phyloP scores from a whole-genome alignment of 2,888 invertebrate genomes.

The Chloroclysta siterata region DNA sequence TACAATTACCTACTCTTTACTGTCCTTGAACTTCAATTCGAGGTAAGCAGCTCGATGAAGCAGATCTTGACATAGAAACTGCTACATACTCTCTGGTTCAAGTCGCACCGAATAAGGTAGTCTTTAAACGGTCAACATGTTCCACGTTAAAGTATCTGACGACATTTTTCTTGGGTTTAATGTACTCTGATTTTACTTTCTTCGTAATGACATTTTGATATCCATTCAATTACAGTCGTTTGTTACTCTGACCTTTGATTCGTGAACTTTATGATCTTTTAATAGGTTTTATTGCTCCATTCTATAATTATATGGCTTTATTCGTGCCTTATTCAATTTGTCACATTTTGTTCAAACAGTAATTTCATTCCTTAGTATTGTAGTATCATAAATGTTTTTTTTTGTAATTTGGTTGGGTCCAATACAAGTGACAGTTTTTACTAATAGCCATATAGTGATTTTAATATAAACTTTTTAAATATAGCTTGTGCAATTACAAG shows the following conservation, averaged over 20 bases:
- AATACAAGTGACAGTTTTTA: too few species aligned
- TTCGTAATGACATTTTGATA: constrained; percentile 33
- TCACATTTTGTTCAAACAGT: not conserved
- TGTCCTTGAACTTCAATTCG: constrained; percentile 76
- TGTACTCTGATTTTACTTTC: constrained; percentile 33
- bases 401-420: too few species aligned
- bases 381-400: too few species aligned
- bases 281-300: constrained; percentile 14
- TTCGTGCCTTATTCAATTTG: not conserved
- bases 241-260: constrained; percentile 8
- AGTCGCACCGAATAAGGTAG: constrained; percentile 60
- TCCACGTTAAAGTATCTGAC: constrained; percentile 44
- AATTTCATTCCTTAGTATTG: not conserved
- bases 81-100: constrained; percentile 43
- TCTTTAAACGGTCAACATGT: constrained; percentile 53
- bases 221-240: constrained; percentile 21
- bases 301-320: not conserved
- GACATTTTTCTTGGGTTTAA: constrained; percentile 39
- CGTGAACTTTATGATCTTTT: constrained; percentile 22
- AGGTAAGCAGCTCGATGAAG: constrained; percentile 58
- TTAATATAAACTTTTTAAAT: not conserved
- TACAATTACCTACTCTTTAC: constrained; percentile 65
- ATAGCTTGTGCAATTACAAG: not conserved
- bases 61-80: constrained; percentile 22
- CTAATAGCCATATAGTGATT: too few species aligned